Conservation (phyloP, 2,113 vertebrate species). For the Noturus placidus region DNA sequence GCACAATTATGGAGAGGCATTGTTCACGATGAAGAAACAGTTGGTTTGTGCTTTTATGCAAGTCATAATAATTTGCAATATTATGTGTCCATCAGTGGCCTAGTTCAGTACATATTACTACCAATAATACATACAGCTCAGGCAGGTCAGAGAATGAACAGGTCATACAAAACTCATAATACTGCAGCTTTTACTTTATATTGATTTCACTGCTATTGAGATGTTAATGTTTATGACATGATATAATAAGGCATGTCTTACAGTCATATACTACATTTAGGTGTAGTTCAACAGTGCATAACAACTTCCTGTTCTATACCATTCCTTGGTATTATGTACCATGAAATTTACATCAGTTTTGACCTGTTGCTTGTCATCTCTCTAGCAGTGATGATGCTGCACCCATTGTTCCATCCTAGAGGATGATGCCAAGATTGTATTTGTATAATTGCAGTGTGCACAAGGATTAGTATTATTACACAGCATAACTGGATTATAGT, state of each 20-base stretch:
- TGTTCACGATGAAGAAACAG: not conserved
- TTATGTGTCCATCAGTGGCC: not conserved
- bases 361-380: constrained; percentile 28
- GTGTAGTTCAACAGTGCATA: not conserved
- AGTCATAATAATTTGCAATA: not conserved
- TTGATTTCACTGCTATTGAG: not conserved
- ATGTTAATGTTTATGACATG: not conserved
- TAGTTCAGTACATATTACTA: not conserved
- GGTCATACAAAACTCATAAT: not conserved
- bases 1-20: not conserved
- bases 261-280: not conserved
- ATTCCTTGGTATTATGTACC: not conserved
- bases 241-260: not conserved
- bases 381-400: constrained; percentile 12
- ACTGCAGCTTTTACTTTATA: not conserved
- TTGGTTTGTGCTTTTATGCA: not conserved
- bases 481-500: constrained; percentile 48
- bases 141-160: not conserved
- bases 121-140: not conserved
- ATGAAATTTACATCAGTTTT: not conserved
- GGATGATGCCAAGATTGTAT: constrained; percentile 43
- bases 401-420: constrained; percentile 10
- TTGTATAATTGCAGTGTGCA: constrained; percentile 49
- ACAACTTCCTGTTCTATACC: not conserved
- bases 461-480: constrained; percentile 28